Evolutionary conservation across 1,140 invertebrate genomes (phyloP), one percentile per base, ranked within the genome.

Genomic region (Cydia splendana): DNA sequence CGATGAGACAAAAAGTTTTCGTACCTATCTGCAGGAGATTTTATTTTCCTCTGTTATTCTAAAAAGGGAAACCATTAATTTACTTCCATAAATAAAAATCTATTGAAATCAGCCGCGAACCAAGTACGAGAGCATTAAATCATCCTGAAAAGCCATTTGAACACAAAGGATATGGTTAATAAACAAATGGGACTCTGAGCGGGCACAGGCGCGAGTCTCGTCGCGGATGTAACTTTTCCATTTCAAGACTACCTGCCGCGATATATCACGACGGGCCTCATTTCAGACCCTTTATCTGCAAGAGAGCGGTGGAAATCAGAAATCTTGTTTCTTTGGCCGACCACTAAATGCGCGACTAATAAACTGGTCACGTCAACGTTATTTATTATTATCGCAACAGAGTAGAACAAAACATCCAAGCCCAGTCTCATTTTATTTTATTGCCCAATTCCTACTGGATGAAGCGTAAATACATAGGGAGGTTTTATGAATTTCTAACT

Each of bases 311-410:
- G 74, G 38, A 82, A 87, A 87, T 83, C 83, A 80, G 71, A 86
- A 81, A 82, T 85, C 80, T 87, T 79, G 79, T 85, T 85, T 79
- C 82, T 77, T 81, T 76, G 75, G 81, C 76, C 75, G 77, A 85
- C 78, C 82, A 84, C 80, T 89, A 91, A 91, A 89, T 84, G 87
- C 87, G 81, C 85, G 48, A 88, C 88, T 91, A 91, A 91, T 87
- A 92, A 88, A 85, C 91, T 75, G 84, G 88, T 90, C 91, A 92
- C 91, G 89, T 92, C 87, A 85, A 81, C 82, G 82, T 90, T 91
- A 92, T 91, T 91, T 92, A 92, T 92, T 90, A 87, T 88, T 89
- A 87, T 85, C 80, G 86, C 84, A 86, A 89, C 79, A 85, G 83
- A 84, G 87, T 83, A 83, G 81, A 87, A 85, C 84, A 87, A 88